Percentiles rank a stretch among this genome's conserved stretches.
These are phyloP conservation scores for Phytoseiulus persimilis DNA, from an alignment of 2,888 invertebrate genomes.

Conservation along the genomic window DNA sequence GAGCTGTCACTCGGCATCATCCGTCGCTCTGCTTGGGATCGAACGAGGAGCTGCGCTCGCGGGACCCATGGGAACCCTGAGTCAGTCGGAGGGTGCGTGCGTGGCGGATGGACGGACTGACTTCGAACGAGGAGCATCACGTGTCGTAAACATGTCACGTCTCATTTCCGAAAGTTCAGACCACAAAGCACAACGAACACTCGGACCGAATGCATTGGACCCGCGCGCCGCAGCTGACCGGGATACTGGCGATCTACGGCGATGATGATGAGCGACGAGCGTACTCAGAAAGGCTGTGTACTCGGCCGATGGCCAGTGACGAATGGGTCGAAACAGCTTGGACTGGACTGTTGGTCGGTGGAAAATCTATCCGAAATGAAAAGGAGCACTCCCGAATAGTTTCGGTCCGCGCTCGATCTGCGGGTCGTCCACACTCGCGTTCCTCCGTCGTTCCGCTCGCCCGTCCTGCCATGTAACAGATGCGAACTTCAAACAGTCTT, in stretches of 20 bases:
- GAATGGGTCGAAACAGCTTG: not conserved
- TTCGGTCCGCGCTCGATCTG: too few species aligned
- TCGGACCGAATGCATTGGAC: too few species aligned
- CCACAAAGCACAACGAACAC: not conserved
- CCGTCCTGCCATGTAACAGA: not conserved
- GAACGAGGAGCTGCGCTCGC: not conserved
- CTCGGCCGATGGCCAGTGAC: not conserved
- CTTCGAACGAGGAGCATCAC: not conserved
- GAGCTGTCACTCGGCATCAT: not conserved
- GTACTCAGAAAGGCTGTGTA: not conserved
- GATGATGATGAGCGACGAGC: not conserved
- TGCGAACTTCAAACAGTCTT: not conserved
- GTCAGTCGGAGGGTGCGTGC: not conserved
- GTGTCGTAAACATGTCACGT: not conserved
- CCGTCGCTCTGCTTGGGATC: not conserved
- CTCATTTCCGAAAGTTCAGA: not conserved
- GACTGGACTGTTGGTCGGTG: not conserved
- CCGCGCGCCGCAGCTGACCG: not conserved
- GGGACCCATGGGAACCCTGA: not conserved
- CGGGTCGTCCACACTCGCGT: too few species aligned
- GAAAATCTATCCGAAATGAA: too few species aligned
- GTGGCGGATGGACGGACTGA: too few species aligned
- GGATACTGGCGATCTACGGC: not conserved
- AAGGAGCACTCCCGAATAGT: too few species aligned
- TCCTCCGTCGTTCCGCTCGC: not conserved